A percentile compares a stretch with the other conserved stretches of the same genome.
Evolutionary conservation across 1,140 invertebrate genomes (phyloP).

Genomic region (Drosophila cardini): DNA sequence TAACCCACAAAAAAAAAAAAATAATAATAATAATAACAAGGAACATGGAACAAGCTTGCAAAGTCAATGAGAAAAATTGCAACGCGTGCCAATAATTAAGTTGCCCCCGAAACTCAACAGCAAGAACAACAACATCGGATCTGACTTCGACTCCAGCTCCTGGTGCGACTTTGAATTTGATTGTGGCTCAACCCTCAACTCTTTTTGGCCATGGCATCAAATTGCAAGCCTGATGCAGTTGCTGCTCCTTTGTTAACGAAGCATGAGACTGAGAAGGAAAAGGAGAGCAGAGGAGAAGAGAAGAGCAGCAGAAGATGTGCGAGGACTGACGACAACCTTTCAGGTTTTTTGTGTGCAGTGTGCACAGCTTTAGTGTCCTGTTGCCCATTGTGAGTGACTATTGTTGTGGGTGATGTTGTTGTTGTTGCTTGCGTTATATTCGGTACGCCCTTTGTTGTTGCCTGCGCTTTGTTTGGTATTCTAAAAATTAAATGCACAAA

Average conservation of each 20-base stretch:
- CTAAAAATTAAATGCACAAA: conserved; percentile 84
- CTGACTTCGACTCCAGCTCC: conserved; percentile 5
- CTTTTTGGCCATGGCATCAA: conserved; percentile 61
- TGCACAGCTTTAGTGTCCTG: conserved; percentile 59
- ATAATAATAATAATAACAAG: neutral
- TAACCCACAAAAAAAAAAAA: neutral
- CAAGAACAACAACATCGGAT: neutral
- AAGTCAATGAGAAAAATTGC: conserved; percentile 78
- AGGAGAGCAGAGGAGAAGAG: neutral
- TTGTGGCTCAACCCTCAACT: conserved; percentile 35
- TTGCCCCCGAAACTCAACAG: conserved; percentile 16
- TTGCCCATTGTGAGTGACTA: conserved; percentile 64
- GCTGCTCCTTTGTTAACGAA: conserved; percentile 64
- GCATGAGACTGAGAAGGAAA: conserved; percentile 1
- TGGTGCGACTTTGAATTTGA: neutral
- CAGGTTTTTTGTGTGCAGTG: conserved; percentile 64
- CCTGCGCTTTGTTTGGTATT: conserved; percentile 78
- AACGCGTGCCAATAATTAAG: conserved; percentile 82
- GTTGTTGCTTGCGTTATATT: conserved; percentile 64
- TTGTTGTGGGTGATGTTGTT: conserved; percentile 74
- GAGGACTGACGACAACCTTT: conserved; percentile 39
- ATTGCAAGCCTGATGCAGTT: conserved; percentile 61
- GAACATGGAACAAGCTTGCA: conserved; percentile 14
- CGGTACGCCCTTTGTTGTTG: conserved; percentile 79
- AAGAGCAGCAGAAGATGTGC: neutral